Evolutionary conservation across 2,113 vertebrate species (phyloP), one percentile per base, ranked within the genome.

Genomic region (Panurus biarmicus): DNA sequence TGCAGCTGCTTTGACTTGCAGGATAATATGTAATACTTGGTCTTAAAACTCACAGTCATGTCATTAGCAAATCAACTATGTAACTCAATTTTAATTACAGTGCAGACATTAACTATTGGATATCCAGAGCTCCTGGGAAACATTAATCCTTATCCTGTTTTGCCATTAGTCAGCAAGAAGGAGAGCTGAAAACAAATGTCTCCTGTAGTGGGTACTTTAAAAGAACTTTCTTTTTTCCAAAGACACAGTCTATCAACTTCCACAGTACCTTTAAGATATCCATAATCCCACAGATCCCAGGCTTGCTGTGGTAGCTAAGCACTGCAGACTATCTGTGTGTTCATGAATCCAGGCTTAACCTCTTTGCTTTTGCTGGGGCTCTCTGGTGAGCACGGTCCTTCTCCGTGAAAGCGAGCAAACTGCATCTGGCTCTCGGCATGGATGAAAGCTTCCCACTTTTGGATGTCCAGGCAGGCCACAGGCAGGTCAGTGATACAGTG

Each of bases 381-480:
- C 50, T 87, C 35, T 82, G 54, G 85, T 93, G 72, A 91, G 85
- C 75, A 64, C 86, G 5, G 67, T 91, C 40, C 60, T 89, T n/a
- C 66, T 83, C 21, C 0, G 4, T 2, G 0, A 77, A 86, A 88
- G 72, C 3, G 0, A 93, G 72, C 35, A 64, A 73, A 76, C 90
- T 28, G 67, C 60, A 21, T 36, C 90, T 75, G 64, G 57, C 69
- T 74, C 44, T 86, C 48, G 0, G 0, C 72, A 95, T 95, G 96
- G 94, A 96, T 45, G 94, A 94, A 92, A 91, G 48, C 75, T 61
- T 21, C 87, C 93, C 85, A 6, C 91, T 97, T 94, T 65, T 97
- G 94, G 93, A 95, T 90, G 69, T 40, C 65, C 90, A 84, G 85
- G 79, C 90, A 95, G 95, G 85, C 87, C 60, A 36, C 85, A 95